phyloP scores from a whole-genome alignment of 2,888 invertebrate species.

The Caenorhabditis parvicauda region DNA sequence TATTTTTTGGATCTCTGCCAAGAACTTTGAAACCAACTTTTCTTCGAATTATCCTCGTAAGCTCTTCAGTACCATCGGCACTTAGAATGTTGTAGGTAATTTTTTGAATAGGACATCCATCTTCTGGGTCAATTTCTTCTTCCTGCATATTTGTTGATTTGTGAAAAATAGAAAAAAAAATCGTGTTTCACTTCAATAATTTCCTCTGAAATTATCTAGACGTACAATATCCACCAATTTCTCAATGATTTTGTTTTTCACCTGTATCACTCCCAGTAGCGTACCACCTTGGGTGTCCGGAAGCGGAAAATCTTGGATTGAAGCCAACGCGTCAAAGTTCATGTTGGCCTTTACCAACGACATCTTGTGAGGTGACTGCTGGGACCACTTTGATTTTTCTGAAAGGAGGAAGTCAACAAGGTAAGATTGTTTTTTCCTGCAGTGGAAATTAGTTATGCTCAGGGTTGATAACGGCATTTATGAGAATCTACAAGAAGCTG shows the following conservation, averaged over 20 bases:
- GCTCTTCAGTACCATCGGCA: constrained; percentile 50
- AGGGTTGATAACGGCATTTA: too few species aligned
- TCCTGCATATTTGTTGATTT: constrained; percentile 27
- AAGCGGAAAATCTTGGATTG: too few species aligned
- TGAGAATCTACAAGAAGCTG: too few species aligned
- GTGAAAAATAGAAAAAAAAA: constrained; percentile 4
- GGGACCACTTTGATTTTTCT: too few species aligned
- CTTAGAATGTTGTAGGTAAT: constrained; percentile 49
- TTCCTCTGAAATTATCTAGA: background rate
- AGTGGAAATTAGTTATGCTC: too few species aligned
- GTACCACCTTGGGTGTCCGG: too few species aligned
- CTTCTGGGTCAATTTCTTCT: constrained; percentile 57
- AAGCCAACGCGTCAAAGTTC: too few species aligned
- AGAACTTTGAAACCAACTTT: constrained; percentile 41
- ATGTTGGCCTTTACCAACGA: too few species aligned
- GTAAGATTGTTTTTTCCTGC: too few species aligned
- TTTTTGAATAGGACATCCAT: constrained; percentile 53
- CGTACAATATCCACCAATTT: background rate
- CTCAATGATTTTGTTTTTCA: background rate
- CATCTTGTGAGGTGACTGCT: too few species aligned
- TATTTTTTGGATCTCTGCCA: too few species aligned
- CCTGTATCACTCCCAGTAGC: background rate
- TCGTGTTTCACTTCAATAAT: background rate
- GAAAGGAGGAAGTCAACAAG: too few species aligned
- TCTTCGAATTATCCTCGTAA: constrained; percentile 48